Evolutionary conservation across 1,140 invertebrate species (phyloP).

Genomic region (Leptoteleia sp.): DNA sequence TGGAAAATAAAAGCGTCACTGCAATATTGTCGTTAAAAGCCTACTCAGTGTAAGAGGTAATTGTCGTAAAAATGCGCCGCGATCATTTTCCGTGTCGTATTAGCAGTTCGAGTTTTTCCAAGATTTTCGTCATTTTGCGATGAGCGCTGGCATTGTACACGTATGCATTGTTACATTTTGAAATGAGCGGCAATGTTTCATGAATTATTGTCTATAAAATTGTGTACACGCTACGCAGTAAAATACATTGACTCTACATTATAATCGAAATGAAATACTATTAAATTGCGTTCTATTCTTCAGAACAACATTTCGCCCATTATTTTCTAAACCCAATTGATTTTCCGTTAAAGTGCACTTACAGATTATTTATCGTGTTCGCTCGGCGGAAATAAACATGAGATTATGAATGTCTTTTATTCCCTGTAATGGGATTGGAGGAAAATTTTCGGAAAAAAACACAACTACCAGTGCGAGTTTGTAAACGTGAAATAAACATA

Average conservation of each 20-base stretch:
- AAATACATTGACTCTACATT: slow-evolving; percentile 6
- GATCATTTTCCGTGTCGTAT: slow-evolving; percentile 47
- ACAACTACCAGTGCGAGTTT: background rate
- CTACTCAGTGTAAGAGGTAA: slow-evolving; percentile 47
- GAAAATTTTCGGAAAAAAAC: slow-evolving; percentile 1
- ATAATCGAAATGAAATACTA: slow-evolving; percentile 10
- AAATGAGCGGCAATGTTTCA: slow-evolving; percentile 28
- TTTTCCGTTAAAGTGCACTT: no score
- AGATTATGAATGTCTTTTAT: background rate
- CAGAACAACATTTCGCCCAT: background rate
- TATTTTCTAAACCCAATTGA: no score
- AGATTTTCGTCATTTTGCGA: slow-evolving; percentile 36
- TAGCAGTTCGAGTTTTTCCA: slow-evolving; percentile 36
- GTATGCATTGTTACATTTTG: slow-evolving; percentile 28
- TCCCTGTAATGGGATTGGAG: background rate
- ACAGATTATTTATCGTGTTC: no score
- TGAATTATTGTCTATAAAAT: slow-evolving; percentile 34
- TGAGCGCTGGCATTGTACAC: slow-evolving; percentile 24
- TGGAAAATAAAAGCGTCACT: slow-evolving; percentile 34
- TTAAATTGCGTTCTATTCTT: background rate
- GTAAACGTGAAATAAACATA: slow-evolving; percentile 28
- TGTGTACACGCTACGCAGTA: background rate
- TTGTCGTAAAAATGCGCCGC: slow-evolving; percentile 41
- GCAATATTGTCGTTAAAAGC: slow-evolving; percentile 55
- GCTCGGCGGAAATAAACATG: no score